Evolutionary conservation across 2,888 invertebrate species (phyloP).

Genomic region (Habrosyne pyritoides): DNA sequence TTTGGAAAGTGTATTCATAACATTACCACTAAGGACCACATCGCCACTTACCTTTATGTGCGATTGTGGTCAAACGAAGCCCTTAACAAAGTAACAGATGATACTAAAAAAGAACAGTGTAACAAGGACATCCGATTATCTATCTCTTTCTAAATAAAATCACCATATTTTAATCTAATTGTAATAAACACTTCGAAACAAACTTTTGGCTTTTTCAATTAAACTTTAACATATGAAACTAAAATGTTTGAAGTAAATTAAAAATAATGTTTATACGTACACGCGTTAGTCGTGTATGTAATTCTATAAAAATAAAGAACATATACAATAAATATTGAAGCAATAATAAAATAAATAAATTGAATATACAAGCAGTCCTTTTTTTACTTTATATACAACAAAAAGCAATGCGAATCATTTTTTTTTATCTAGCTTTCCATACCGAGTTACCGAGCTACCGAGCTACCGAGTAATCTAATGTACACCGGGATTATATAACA

Average conservation of each 20-base stretch:
- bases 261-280: conserved; percentile 29
- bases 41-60: background rate
- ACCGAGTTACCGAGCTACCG: too few relatives aligned
- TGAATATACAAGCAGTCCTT: background rate
- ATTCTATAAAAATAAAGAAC: conserved; percentile 29
- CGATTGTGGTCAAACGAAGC: background rate
- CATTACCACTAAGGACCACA: background rate
- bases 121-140: too few relatives aligned
- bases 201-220: conserved; percentile 8
- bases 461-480: too few relatives aligned
- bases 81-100: background rate
- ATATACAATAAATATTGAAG: conserved; percentile 17
- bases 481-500: too few relatives aligned
- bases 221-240: conserved; percentile 1
- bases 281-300: conserved; percentile 25
- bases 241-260: background rate
- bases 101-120: background rate
- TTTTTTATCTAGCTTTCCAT: too few relatives aligned
- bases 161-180: background rate
- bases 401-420: too few relatives aligned
- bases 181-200: background rate
- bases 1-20: background rate
- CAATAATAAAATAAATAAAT: conserved; percentile 15
- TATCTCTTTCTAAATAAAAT: background rate
- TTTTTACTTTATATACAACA: background rate